phyloP scores from a whole-genome alignment of 1,140 invertebrate species.

The Drosophila ironensis region DNA sequence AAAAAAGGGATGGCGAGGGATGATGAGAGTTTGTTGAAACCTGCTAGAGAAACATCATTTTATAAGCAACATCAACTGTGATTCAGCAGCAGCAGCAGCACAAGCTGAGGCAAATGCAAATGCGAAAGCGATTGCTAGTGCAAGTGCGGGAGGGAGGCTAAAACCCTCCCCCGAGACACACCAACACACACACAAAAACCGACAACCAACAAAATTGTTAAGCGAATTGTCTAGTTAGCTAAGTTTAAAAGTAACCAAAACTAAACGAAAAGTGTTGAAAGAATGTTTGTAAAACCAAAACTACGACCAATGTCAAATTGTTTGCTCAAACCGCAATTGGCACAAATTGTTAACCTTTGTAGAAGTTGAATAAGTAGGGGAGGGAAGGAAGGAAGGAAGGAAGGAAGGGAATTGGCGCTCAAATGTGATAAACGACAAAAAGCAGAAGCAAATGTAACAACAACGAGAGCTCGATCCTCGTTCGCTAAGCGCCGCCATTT shows the following conservation, averaged over 20 bases:
- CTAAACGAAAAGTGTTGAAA: conserved; percentile 32
- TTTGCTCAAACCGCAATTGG: conserved; percentile 71
- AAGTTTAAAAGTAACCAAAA: conserved; percentile 57
- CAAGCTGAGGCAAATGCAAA: conserved; percentile 59
- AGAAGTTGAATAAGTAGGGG: conserved; percentile 64
- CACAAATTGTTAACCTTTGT: conserved; percentile 79
- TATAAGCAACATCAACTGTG: conserved; percentile 81
- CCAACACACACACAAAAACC: conserved; percentile 11
- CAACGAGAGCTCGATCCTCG: conserved; percentile 47
- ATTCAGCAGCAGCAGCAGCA: too few relatives aligned
- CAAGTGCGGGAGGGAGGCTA: conserved; percentile 42
- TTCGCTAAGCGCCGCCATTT: conserved; percentile 66
- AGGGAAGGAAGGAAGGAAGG: too few relatives aligned
- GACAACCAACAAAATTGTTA: conserved; percentile 67
- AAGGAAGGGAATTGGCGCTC: conserved; percentile 60
- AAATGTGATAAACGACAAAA: conserved; percentile 68
- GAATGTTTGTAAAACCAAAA: conserved; percentile 63
- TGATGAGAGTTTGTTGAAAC: conserved; percentile 55
- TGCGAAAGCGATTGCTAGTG: conserved; percentile 25
- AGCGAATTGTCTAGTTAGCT: conserved; percentile 77
- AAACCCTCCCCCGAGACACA: conserved; percentile 17
- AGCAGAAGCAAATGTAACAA: conserved; percentile 63
- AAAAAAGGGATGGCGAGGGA: background rate
- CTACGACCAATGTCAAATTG: conserved; percentile 70
- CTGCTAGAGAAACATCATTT: conserved; percentile 68